Evolutionary conservation across 2,113 vertebrate genomes (phyloP).

Genomic region (Gymnogyps californianus): DNA sequence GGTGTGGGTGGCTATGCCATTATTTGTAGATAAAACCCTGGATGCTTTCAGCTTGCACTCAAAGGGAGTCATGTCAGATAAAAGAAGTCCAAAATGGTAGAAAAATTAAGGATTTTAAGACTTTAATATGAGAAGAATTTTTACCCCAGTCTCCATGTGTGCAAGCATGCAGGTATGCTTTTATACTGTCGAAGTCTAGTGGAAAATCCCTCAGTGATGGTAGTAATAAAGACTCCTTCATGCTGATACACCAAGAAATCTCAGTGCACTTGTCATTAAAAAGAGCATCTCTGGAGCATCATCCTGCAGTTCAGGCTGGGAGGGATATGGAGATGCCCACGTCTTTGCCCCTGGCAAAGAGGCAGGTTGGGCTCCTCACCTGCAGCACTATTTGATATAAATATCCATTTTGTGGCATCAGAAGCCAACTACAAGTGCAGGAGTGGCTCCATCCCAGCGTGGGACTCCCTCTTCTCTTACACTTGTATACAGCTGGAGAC

Average conservation of each 20-base stretch:
- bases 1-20: neutral
- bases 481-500: neutral
- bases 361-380: neutral
- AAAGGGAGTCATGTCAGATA: neutral
- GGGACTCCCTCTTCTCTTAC: neutral
- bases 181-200: neutral
- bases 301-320: neutral
- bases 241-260: neutral
- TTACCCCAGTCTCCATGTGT: neutral
- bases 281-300: neutral
- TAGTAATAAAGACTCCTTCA: neutral
- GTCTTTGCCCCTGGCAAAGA: neutral
- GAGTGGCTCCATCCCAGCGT: neutral
- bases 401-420: neutral
- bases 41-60: neutral
- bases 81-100: neutral
- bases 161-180: neutral
- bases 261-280: neutral
- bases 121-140: neutral
- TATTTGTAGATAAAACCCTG: neutral
- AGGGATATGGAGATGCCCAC: neutral
- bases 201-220: neutral
- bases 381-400: neutral
- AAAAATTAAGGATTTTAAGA: neutral
- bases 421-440: neutral